Base-by-base conservation (phyloP, 2,797 vertebrate genomes). In the Anguilla anguilla region DNA sequence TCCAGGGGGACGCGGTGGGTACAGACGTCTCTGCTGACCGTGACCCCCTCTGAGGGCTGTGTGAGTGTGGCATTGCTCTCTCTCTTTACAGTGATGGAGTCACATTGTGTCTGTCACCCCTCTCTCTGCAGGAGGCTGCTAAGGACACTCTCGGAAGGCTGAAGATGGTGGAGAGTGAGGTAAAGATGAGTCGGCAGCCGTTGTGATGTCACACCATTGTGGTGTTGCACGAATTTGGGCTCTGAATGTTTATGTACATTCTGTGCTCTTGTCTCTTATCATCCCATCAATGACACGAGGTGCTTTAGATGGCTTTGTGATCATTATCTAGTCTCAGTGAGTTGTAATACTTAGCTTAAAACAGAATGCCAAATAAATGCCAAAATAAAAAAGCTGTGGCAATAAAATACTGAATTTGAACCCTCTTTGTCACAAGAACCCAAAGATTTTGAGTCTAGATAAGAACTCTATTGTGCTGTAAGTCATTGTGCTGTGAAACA, bases 141-240 rank as follows among this genome's bases (percentile, higher is more conserved):
- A 98, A 98, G 92, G 98, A 98, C 85, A 96, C 96, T 0, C 94
- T 98, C 11, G 96, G 96, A 85, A 95, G 97, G 89, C 86, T 97
- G 88, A 98, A 96, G 93, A 94, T 98, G 93, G 97, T 98, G 9
- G 96, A 97, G 91, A 95, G 53, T 0, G 98, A 99, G 97, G 98
- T 98, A 87, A 91, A 91, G 22, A 81, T 46, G 15, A 46, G 17
- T 81, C 1, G 3, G 13, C 69, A 10, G 35, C 28, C 11, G 39
- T 49, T 46, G 77, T 81, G 77, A 81, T 49, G 43, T 81, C 77
- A 49, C 19, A 9, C 77, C 72, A 77, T 39, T 77, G 28, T 39
- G 31, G 39, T 81, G 77, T 81, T 35, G 15, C 0, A 43, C 39
- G 39, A 46, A 46, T 46, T 6, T n/a, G n/a, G 64, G 25, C 64